Conservation (phyloP, 2,113 vertebrate species). For the Alectura lathami region DNA sequence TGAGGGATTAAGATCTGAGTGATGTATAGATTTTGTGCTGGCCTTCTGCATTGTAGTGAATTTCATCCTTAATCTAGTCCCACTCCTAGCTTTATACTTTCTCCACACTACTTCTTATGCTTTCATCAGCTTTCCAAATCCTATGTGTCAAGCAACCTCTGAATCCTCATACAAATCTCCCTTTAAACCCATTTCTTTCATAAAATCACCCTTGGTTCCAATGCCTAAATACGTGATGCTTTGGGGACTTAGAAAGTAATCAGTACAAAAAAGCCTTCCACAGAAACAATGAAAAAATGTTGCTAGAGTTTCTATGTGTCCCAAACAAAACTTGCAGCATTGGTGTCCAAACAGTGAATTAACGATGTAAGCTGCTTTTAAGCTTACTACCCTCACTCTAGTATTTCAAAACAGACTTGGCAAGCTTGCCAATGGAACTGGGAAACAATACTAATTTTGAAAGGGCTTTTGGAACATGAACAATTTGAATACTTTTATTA, state of each 20-base stretch:
- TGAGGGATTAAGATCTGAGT: conserved; percentile 65
- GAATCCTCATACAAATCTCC: conserved; percentile 62
- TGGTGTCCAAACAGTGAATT: not conserved
- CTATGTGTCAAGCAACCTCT: conserved; percentile 25
- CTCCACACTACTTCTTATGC: not conserved
- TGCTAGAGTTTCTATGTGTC: not conserved
- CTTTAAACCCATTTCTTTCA: conserved; percentile 53
- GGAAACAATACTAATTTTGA: not conserved
- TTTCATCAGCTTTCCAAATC: conserved; percentile 63
- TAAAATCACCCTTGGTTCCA: not conserved
- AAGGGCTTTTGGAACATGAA: not conserved
- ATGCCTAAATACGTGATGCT: conserved; percentile 4
- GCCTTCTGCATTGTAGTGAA: conserved; percentile 38
- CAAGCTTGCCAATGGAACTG: not conserved
- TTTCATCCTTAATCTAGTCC: conserved; percentile 47
- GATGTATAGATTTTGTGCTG: conserved; percentile 68
- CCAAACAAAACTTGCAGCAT: not conserved
- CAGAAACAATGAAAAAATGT: not conserved
- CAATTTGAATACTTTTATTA: not conserved
- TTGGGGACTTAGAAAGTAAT: not conserved
- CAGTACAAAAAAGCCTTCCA: not conserved
- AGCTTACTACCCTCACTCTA: not conserved
- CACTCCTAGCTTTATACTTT: conserved; percentile 47
- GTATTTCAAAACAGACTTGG: not conserved
- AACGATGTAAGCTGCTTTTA: not conserved